A percentile compares a stretch with the other conserved stretches of the same genome.
Conservation (phyloP, 2,797 vertebrate genomes). For the Urosaurus nigricauda region DNA sequence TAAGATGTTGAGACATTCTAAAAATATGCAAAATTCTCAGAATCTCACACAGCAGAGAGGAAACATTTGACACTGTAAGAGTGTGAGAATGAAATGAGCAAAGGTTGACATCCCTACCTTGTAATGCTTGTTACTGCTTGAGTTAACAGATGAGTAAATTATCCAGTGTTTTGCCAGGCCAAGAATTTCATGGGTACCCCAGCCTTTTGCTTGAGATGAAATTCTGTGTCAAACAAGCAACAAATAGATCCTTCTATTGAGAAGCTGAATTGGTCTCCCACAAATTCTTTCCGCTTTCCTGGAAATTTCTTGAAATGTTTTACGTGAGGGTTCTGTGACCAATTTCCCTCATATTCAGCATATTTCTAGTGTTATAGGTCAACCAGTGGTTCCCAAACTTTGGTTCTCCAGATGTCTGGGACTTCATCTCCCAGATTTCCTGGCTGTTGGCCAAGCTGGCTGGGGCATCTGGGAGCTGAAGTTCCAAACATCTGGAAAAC, state of each 20-base stretch:
- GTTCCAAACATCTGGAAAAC: too few relatives aligned
- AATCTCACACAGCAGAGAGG: too few relatives aligned
- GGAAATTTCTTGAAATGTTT: background rate
- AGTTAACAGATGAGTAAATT: background rate
- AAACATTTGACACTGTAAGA: too few relatives aligned
- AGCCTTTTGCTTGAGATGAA: background rate
- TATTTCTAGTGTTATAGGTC: background rate
- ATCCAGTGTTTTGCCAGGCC: background rate
- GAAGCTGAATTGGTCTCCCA: background rate
- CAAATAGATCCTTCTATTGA: background rate
- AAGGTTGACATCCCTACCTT: constrained; percentile 15
- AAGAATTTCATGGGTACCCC: background rate
- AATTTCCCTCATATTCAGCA: background rate
- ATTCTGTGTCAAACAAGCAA: background rate
- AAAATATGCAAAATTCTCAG: too few relatives aligned
- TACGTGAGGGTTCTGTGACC: background rate
- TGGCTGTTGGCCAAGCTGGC: background rate
- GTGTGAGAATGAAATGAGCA: too few relatives aligned
- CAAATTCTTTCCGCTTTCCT: background rate
- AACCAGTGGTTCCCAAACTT: too few relatives aligned
- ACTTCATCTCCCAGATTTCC: too few relatives aligned
- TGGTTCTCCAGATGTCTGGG: too few relatives aligned
- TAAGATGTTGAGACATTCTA: too few relatives aligned
- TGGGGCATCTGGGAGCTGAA: background rate
- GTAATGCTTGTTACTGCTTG: background rate